These are phyloP conservation scores for Drosophila fulvimacula DNA, from an alignment of 2,888 invertebrate species.

Conservation along the genomic window DNA sequence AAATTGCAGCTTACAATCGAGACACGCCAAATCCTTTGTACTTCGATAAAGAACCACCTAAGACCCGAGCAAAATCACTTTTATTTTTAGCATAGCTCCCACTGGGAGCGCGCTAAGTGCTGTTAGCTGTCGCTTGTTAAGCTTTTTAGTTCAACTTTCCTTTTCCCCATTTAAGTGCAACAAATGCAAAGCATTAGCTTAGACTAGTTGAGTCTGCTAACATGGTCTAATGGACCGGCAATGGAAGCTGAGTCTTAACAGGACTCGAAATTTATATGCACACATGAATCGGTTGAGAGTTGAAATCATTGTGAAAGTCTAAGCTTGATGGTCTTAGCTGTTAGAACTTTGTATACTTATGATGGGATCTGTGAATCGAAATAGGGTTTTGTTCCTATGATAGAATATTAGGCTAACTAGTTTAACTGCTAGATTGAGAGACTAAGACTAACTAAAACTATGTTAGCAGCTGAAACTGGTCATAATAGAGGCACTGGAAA, in stretches of 20 bases:
- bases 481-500: too few species aligned
- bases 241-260: background rate
- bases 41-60: slow-evolving; percentile 7
- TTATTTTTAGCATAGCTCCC: background rate
- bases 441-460: too few species aligned
- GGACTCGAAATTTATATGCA: too few species aligned
- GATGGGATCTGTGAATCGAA: too few species aligned
- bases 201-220: background rate
- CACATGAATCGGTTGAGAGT: too few species aligned
- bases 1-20: slow-evolving; percentile 66
- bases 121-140: slow-evolving; percentile 1
- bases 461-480: too few species aligned
- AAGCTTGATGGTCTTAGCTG: too few species aligned
- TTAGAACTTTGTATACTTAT: too few species aligned
- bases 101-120: background rate
- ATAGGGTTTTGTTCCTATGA: too few species aligned
- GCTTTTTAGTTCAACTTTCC: background rate
- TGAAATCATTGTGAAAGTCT: too few species aligned
- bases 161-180: background rate
- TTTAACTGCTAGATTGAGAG: too few species aligned
- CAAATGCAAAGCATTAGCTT: background rate
- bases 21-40: slow-evolving; percentile 2
- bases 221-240: background rate
- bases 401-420: too few species aligned
- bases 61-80: background rate